A percentile compares a stretch with the other conserved stretches of the same genome.
Conservation (phyloP, 2,888 invertebrate species). For the Synergus laeviventris region DNA sequence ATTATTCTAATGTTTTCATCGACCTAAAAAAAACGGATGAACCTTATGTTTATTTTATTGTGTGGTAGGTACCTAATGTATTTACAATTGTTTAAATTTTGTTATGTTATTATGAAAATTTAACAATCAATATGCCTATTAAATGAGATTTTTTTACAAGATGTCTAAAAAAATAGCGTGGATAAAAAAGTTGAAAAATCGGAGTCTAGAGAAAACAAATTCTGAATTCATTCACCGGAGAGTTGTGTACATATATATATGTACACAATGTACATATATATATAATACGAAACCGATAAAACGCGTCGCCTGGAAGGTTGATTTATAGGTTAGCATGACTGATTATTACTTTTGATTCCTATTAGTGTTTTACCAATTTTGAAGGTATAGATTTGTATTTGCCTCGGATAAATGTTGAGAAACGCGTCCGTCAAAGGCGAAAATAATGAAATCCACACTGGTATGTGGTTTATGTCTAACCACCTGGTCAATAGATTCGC, state of each 20-base stretch:
- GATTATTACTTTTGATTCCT: background rate
- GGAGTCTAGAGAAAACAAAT: background rate
- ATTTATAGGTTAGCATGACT: background rate
- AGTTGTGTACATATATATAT: too few species aligned
- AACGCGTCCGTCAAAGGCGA: constrained; percentile 66
- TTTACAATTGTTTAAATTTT: too few species aligned
- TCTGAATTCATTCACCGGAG: background rate
- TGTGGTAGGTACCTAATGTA: too few species aligned
- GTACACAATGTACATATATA: too few species aligned
- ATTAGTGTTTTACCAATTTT: background rate
- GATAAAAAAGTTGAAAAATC: too few species aligned
- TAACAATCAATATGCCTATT: too few species aligned
- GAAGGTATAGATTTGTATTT: constrained; percentile 40
- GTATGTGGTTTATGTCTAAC: constrained; percentile 55
- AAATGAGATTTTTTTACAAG: too few species aligned
- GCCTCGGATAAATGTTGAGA: constrained; percentile 64
- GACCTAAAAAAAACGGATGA: constrained; percentile 55
- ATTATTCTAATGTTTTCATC: constrained; percentile 64
- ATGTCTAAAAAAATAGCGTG: too few species aligned
- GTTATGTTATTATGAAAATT: too few species aligned
- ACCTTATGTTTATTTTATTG: background rate
- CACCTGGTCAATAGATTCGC: constrained; percentile 66
- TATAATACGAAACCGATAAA: background rate
- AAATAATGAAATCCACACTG: constrained; percentile 68
- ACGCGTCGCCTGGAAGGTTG: background rate